Evolutionary conservation across 2,888 invertebrate species (phyloP), one percentile per base, ranked within the genome.

Genomic region (Heliconius charithonia): DNA sequence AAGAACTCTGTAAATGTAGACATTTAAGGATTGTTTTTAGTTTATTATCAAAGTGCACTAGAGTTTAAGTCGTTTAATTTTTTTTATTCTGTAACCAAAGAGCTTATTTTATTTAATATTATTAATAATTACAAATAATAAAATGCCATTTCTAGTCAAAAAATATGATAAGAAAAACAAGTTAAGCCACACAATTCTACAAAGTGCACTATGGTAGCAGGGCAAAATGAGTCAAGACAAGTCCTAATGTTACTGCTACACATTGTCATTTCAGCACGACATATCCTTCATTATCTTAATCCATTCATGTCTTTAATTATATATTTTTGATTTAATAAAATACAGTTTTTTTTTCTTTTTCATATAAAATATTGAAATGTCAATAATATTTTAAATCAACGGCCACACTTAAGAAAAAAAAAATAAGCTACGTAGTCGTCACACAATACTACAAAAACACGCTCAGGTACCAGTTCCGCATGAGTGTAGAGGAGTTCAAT

Each of bases 401-500:
- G 22, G 9, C 6, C 45, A 16, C 16, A n/a, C n/a, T n/a, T 59
- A n/a, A 10, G 3, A n/a, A 59, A 59, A 7, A 32, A 66, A 66
- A 67, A n/a, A n/a, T 3, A 62, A 63, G 13, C 63, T 63, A 1
- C 3, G 4, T 45, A 69, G 37, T 37, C 19, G 37, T 13, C n/a
- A 16, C 22, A 41, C 41, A 69, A 37, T 16, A 6, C 10, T 56
- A 45, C 19, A 29, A 37, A 32, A 29, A 25, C 32, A 67, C 10
- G 13, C n/a, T 72, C 59, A 59, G 72, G 62, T 41, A 75, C 75
- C 80, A 72, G 69, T 73, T 63, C 77, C 16, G 32, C 74, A 71
- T 65, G 27, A 63, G 22, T n/a, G 4, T 3, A 13, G 37, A 71
- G 25, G 22, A 51, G 67, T 65, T 82, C 78, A 94, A 84, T 94